Conservation (phyloP, 2,888 invertebrate species). For the Drosophila quasianomalipes region DNA sequence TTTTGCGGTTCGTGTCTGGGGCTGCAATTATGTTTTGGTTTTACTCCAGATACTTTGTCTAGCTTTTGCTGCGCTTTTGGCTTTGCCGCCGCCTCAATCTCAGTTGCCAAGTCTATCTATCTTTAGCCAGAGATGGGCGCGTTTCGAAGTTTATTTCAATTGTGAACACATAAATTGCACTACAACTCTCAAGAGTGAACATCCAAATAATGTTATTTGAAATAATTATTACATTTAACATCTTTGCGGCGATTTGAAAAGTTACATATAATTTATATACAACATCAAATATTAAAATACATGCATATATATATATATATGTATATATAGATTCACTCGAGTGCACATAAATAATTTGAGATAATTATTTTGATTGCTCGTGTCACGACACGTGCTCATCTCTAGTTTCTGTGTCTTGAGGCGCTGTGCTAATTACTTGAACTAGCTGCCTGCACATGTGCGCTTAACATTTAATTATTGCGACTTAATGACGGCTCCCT, state of each 20-base stretch:
- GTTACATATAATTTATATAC: neutral
- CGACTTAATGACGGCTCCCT: constrained; percentile 77
- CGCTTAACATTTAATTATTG: constrained; percentile 81
- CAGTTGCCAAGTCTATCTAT: constrained; percentile 24
- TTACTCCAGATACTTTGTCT: constrained; percentile 78
- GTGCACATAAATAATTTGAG: neutral
- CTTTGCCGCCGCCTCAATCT: constrained; percentile 26
- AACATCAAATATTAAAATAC: neutral
- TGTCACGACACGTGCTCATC: constrained; percentile 14
- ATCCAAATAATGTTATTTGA: neutral
- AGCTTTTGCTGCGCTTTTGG: constrained; percentile 48
- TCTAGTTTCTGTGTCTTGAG: constrained; percentile 26
- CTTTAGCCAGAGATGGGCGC: constrained; percentile 17
- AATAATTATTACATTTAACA: neutral
- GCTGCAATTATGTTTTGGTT: constrained; percentile 76
- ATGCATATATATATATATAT: neutral
- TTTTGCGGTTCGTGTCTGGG: constrained; percentile 72
- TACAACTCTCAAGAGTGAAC: neutral
- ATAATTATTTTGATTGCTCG: neutral
- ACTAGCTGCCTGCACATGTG: constrained; percentile 76
- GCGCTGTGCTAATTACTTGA: constrained; percentile 77
- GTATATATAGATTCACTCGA: too few species aligned
- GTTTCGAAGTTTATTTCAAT: constrained; percentile 2
- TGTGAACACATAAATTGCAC: neutral
- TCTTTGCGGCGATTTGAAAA: neutral